phyloP scores from a whole-genome alignment of 2,797 vertebrate genomes.

The Florisuga fusca region DNA sequence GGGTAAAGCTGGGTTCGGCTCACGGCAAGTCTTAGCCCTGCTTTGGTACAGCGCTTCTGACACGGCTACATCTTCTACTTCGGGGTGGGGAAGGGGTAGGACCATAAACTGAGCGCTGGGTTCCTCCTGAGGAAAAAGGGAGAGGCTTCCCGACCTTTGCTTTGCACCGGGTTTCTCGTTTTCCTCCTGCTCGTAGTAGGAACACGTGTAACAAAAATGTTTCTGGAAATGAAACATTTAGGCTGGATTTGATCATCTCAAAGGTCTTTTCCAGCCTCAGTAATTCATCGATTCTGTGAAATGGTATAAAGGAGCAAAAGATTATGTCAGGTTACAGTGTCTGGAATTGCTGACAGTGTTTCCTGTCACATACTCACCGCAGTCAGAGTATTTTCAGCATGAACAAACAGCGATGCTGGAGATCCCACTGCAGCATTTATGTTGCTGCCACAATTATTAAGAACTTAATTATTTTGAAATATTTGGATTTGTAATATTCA shows the following conservation, averaged over 20 bases:
- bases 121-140: neutral
- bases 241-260: too few relatives aligned
- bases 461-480: neutral
- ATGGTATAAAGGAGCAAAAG: neutral
- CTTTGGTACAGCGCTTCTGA: neutral
- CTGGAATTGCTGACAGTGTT: neutral
- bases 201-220: neutral
- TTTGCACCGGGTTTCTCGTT: neutral
- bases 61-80: neutral
- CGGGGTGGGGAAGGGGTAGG: neutral
- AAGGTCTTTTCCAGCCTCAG: too few relatives aligned
- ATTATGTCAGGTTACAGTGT: neutral
- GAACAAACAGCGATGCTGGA: neutral
- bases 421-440: accelerated
- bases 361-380: too few relatives aligned
- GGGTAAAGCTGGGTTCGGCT: too few relatives aligned
- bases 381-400: neutral
- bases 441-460: neutral
- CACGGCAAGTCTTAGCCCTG: too few relatives aligned
- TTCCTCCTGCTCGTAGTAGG: neutral
- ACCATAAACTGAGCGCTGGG: accelerated
- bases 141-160: accelerated
- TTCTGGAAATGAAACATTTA: neutral
- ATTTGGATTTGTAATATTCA: neutral
- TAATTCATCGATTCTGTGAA: neutral